These are phyloP conservation scores for Therioaphis trifolii DNA, from an alignment of 2,888 invertebrate genomes.

Conservation along the genomic window DNA sequence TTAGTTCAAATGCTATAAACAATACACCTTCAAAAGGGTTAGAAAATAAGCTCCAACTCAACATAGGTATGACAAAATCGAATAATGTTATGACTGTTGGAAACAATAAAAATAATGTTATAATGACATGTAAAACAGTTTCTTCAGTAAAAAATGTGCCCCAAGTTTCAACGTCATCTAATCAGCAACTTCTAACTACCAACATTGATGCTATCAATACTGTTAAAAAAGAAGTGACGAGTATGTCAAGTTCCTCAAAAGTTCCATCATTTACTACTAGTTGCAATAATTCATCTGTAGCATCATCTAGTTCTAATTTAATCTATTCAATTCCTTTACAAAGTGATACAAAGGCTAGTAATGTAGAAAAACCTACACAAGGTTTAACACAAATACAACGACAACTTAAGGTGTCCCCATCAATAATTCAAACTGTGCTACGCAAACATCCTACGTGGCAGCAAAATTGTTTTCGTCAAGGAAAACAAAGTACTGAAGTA, in stretches of 20 bases:
- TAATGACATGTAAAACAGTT: slow-evolving; percentile 49
- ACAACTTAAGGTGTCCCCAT: slow-evolving; percentile 49
- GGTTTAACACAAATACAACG: slow-evolving; percentile 36
- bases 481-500: slow-evolving; percentile 56
- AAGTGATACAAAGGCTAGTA: slow-evolving; percentile 39
- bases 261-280: slow-evolving; percentile 32
- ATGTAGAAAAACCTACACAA: slow-evolving; percentile 9
- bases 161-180: slow-evolving; percentile 25
- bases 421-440: slow-evolving; percentile 48
- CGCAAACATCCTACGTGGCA: slow-evolving; percentile 53
- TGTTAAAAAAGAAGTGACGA: slow-evolving; percentile 23
- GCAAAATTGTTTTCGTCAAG: slow-evolving; percentile 48
- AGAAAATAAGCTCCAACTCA: slow-evolving; percentile 29
- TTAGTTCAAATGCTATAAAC: slow-evolving; percentile 10
- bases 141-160: slow-evolving; percentile 35
- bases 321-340: slow-evolving; percentile 44
- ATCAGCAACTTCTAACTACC: not conserved
- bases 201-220: slow-evolving; percentile 35
- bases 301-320: slow-evolving; percentile 51
- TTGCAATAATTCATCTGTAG: slow-evolving; percentile 31
- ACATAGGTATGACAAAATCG: not conserved
- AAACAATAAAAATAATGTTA: slow-evolving; percentile 55
- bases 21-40: not conserved
- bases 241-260: slow-evolving; percentile 31
- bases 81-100: slow-evolving; percentile 22